Evolutionary conservation across 2,888 invertebrate species (phyloP).

Genomic region (Amphipoea lucens): DNA sequence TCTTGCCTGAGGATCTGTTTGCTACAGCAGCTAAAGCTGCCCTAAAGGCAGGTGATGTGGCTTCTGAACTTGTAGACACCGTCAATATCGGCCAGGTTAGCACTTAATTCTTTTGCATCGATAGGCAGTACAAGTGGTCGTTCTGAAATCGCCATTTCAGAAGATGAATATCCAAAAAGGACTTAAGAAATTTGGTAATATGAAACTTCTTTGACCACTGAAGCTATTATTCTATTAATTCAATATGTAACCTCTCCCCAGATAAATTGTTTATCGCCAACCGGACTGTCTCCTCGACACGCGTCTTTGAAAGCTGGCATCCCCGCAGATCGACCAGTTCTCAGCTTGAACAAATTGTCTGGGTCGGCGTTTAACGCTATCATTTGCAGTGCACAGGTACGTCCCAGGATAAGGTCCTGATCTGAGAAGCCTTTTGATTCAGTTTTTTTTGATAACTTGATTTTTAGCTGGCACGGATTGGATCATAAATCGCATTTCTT

Average conservation of each 20-base stretch:
- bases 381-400: slow-evolving; percentile 37
- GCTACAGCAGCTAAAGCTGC: slow-evolving; percentile 47
- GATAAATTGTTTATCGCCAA: slow-evolving; percentile 2
- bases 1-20: slow-evolving; percentile 48
- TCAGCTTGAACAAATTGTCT: slow-evolving; percentile 22
- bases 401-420: not conserved
- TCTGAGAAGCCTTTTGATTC: not conserved
- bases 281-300: slow-evolving; percentile 13
- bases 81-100: slow-evolving; percentile 50
- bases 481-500: not conserved
- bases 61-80: slow-evolving; percentile 46
- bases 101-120: not conserved
- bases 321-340: slow-evolving; percentile 29
- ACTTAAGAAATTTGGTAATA: not conserved
- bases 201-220: not conserved
- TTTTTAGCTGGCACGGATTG: no score
- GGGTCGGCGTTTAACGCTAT: slow-evolving; percentile 36
- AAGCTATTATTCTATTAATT: not conserved
- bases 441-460: not conserved
- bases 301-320: slow-evolving; percentile 33
- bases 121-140: no score
- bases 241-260: not conserved
- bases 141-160: not conserved
- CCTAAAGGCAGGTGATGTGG: slow-evolving; percentile 25
- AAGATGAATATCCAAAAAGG: not conserved